These are phyloP conservation scores for Hippoglossus stenolepis DNA, from an alignment of 2,113 vertebrate species.

Conservation along the genomic window DNA sequence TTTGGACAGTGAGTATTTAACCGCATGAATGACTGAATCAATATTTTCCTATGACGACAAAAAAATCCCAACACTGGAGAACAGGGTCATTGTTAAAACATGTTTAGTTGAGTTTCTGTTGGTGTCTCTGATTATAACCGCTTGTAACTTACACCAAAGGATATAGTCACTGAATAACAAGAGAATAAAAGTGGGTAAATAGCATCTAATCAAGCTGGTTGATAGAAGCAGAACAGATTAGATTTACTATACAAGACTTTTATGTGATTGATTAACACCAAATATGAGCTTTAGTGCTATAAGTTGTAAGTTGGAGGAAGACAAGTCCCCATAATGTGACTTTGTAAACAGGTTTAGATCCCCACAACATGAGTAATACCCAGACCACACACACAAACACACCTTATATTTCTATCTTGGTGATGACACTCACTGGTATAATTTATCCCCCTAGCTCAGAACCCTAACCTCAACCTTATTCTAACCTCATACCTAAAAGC, in stretches of 20 bases:
- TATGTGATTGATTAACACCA: not conserved
- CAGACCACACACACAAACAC: too few relatives aligned
- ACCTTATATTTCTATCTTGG: too few relatives aligned
- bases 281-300: not conserved
- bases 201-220: not conserved
- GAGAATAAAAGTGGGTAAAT: not conserved
- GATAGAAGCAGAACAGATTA: too few relatives aligned
- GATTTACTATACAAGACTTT: too few relatives aligned
- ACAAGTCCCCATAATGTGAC: too few relatives aligned
- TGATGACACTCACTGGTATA: too few relatives aligned
- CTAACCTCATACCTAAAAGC: too few relatives aligned
- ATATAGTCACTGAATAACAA: not conserved
- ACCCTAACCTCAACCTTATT: too few relatives aligned
- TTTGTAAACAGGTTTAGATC: too few relatives aligned
- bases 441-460: too few relatives aligned
- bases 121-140: not conserved
- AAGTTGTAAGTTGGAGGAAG: too few relatives aligned
- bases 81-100: not conserved
- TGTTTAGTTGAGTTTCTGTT: not conserved
- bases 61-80: not conserved
- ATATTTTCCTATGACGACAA: not conserved
- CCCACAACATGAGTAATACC: too few relatives aligned
- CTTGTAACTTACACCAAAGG: not conserved
- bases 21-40: slow-evolving; percentile 12
- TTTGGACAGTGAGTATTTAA: slow-evolving; percentile 48